Evolutionary conservation across 2,888 invertebrate species (phyloP), one percentile per base, ranked within the genome.

Genomic region (Drosophila subquinaria): DNA sequence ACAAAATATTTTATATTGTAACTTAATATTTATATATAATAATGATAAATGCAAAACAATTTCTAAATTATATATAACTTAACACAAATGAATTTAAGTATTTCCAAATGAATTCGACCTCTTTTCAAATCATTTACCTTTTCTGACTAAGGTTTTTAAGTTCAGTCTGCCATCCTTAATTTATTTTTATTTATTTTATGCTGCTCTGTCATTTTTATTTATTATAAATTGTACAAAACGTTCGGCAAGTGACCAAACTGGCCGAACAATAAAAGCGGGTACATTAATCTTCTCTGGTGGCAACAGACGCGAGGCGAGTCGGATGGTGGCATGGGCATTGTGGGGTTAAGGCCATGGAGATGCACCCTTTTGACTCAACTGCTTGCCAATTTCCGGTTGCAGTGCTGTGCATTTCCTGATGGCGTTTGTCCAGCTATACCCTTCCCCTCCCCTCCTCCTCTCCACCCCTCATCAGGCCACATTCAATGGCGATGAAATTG

Each of bases 321-420:
- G 20, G 3, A 13, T n/a, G n/a, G n/a, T 5, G 50, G 15, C 1
- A 3, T 8, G 43, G 33, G 15, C n/a, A 1, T 8, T 17, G 9
- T 0, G n/a, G 38, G 1, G 17, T 2, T n/a, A 8, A 2, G n/a
- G 33, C 20, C 10, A 4, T 27, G 65, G 65, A 33, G 65, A 15
- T 56, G 50, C 69, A 65, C 63, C 66, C 73, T 65, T 66, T 60
- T 59, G 57, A 61, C 67, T 65, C 15, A 69, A 50, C 62, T 89
- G 71, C 84, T 85, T 87, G 89, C 89, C 84, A 85, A 85, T 85
- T 85, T 85, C 89, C 84, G 84, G 57, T 77, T 81, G 89, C 84
- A 89, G 84, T 89, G 89, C 79, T 74, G 74, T 69, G 79, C 81
- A 71, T 81, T 89, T 85, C 89, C 88, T 81, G 48, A 15, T 45